These are phyloP conservation scores for Paratrypauchen microcephalus DNA, from an alignment of 2,797 vertebrate genomes.

Conservation along the genomic window DNA sequence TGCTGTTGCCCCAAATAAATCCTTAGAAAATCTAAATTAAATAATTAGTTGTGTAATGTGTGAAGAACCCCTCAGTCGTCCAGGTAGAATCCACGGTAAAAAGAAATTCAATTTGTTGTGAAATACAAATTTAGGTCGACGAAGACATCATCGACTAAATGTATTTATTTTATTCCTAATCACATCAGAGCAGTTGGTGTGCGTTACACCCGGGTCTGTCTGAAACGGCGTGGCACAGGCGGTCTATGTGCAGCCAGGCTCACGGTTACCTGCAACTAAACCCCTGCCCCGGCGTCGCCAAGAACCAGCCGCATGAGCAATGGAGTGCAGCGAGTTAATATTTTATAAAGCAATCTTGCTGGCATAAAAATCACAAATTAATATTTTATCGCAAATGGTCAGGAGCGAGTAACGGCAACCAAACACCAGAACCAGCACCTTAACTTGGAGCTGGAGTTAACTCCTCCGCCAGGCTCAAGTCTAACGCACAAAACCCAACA, in stretches of 20 bases:
- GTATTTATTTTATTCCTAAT: too few relatives aligned
- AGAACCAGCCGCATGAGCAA: slow-evolving; percentile 18
- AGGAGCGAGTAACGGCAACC: slow-evolving; percentile 26
- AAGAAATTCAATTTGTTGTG: too few relatives aligned
- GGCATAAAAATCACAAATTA: slow-evolving; percentile 58
- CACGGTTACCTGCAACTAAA: slow-evolving; percentile 14
- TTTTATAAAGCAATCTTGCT: slow-evolving; percentile 59
- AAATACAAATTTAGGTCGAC: too few relatives aligned
- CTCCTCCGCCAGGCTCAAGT: background rate
- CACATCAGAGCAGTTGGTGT: background rate
- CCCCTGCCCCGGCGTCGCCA: slow-evolving; percentile 2
- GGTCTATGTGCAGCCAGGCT: background rate
- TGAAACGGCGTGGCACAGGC: background rate
- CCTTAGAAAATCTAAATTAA: too few relatives aligned
- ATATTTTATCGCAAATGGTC: slow-evolving; percentile 60
- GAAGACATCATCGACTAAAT: too few relatives aligned
- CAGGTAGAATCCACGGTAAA: too few relatives aligned
- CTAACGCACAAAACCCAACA: background rate
- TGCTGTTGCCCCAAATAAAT: too few relatives aligned
- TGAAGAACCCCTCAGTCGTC: too few relatives aligned
- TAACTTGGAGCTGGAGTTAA: background rate
- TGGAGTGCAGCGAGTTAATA: slow-evolving; percentile 58
- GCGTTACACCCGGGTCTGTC: background rate
- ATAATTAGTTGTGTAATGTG: too few relatives aligned
- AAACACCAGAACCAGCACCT: slow-evolving; percentile 21